Percentiles rank a stretch among this genome's conserved stretches.
Conservation (phyloP, 2,888 invertebrate genomes). For the Chrysotoxum bicinctum region DNA sequence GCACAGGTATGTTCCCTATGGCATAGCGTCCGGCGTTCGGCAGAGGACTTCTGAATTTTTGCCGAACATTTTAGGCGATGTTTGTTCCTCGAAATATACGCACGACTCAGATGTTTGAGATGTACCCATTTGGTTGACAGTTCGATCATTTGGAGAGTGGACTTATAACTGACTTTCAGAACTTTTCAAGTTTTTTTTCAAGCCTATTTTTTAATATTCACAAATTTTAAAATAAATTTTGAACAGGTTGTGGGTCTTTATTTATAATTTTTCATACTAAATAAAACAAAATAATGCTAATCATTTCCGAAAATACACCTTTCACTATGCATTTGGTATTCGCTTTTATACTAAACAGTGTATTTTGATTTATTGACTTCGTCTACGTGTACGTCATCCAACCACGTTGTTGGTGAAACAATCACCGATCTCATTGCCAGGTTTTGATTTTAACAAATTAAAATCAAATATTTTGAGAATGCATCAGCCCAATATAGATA, state of each 20-base stretch:
- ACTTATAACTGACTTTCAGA: too few species aligned
- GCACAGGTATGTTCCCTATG: too few species aligned
- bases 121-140: too few species aligned
- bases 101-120: too few species aligned
- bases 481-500: background rate
- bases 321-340: background rate
- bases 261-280: background rate
- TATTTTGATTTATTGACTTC: background rate
- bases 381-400: background rate
- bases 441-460: background rate
- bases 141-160: too few species aligned
- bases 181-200: too few species aligned
- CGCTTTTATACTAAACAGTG: background rate
- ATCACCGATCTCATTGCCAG: background rate
- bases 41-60: too few species aligned
- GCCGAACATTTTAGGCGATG: too few species aligned
- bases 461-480: background rate
- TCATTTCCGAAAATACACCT: slow-evolving; percentile 3
- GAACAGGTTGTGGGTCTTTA: background rate
- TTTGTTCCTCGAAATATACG: too few species aligned
- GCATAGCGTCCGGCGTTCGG: too few species aligned
- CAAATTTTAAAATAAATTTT: too few species aligned
- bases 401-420: background rate
- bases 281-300: background rate
- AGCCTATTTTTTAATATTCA: too few species aligned